Evolutionary conservation across 2,113 vertebrate species (phyloP).

Genomic region (Asarcornis scutulata): DNA sequence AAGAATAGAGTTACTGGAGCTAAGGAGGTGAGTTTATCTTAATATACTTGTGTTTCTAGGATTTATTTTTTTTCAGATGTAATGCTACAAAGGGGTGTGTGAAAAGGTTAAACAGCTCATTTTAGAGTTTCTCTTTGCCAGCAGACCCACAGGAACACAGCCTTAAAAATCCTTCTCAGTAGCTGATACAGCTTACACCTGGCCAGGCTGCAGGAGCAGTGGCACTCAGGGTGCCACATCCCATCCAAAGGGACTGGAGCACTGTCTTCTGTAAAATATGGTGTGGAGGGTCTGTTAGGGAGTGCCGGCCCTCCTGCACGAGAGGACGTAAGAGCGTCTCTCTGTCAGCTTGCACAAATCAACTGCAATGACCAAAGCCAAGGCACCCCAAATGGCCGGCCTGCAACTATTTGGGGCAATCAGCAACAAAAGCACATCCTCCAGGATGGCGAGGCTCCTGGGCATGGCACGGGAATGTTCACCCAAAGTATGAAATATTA

Average conservation of each 20-base stretch:
- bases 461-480: rapidly evolving
- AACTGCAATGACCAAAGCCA: background rate
- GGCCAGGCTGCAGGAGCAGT: background rate
- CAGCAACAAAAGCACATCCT: background rate
- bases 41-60: background rate
- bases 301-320: rapidly evolving
- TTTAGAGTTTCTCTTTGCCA: background rate
- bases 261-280: background rate
- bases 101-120: constrained; percentile 7
- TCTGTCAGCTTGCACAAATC: background rate
- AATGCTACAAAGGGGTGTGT: background rate
- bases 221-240: background rate
- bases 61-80: background rate
- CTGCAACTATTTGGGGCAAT: background rate
- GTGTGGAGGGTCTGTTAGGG: background rate
- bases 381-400: background rate
- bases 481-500: background rate
- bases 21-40: background rate
- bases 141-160: background rate
- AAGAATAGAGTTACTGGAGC: background rate
- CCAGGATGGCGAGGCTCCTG: background rate
- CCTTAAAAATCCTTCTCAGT: background rate
- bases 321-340: background rate
- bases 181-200: rapidly evolving
- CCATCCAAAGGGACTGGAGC: background rate